A percentile compares a stretch with the other conserved stretches of the same genome.
These are phyloP conservation scores for Onchidella celtica DNA, from an alignment of 2,888 invertebrate genomes.

Conservation along the genomic window DNA sequence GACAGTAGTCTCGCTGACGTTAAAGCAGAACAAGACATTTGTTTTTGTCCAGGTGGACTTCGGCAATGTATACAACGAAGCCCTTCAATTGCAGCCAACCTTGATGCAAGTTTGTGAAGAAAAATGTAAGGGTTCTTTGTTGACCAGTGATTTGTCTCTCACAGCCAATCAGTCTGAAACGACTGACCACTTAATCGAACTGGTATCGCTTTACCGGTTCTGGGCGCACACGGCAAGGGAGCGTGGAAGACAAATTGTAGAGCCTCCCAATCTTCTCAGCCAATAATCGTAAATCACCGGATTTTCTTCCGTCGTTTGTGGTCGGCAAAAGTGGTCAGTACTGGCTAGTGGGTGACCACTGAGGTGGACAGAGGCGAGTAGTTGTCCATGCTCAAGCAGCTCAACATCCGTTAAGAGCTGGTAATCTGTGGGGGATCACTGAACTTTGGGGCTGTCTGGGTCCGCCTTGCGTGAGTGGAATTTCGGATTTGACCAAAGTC, in stretches of 20 bases:
- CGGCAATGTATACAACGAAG: too few relatives aligned
- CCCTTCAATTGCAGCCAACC: too few relatives aligned
- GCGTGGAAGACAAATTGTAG: constrained; percentile 41
- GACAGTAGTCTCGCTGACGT: too few relatives aligned
- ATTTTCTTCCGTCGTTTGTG: background rate
- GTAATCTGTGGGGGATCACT: constrained; percentile 30
- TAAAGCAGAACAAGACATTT: too few relatives aligned
- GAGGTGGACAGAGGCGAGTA: background rate
- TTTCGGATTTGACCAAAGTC: too few relatives aligned
- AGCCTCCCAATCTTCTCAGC: constrained; percentile 10
- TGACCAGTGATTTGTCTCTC: too few relatives aligned
- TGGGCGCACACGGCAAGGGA: constrained; percentile 14
- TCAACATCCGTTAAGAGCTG: constrained; percentile 41
- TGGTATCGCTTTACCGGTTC: background rate
- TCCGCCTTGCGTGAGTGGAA: too few relatives aligned
- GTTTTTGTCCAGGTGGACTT: too few relatives aligned
- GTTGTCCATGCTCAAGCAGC: constrained; percentile 28
- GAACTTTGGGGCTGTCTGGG: background rate
- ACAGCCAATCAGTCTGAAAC: constrained; percentile 11
- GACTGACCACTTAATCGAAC: constrained; percentile 37
- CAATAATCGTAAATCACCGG: constrained; percentile 41
- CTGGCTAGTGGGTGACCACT: constrained; percentile 40
- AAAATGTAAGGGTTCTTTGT: too few relatives aligned
- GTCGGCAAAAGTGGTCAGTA: constrained; percentile 16
- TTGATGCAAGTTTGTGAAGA: too few relatives aligned